A percentile compares a stretch with the other conserved stretches of the same genome.
Evolutionary conservation across 2,888 invertebrate species (phyloP).

Genomic region (Melipona beecheii): DNA sequence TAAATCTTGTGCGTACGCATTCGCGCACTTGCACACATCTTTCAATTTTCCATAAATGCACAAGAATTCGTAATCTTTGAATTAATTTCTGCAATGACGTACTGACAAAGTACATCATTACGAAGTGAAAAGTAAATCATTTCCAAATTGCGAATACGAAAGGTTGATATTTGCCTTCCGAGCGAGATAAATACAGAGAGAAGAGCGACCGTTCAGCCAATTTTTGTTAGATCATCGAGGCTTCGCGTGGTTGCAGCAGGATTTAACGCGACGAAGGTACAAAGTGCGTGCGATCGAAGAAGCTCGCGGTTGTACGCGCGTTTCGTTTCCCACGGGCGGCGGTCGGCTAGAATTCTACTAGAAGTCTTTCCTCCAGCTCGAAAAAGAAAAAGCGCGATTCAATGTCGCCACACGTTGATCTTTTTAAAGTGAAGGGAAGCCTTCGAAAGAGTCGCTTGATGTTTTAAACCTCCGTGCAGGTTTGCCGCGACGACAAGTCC

Average conservation of each 20-base stretch:
- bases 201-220: conserved; percentile 14
- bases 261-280: conserved; percentile 20
- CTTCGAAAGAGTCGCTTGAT: conserved; percentile 52
- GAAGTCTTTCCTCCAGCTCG: conserved; percentile 6
- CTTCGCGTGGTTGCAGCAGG: conserved; percentile 2
- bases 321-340: conserved; percentile 49
- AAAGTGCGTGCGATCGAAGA: conserved; percentile 29
- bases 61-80: too few relatives aligned
- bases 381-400: conserved; percentile 48
- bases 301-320: conserved; percentile 3
- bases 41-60: too few relatives aligned
- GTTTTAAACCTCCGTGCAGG: conserved; percentile 51
- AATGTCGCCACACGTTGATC: conserved; percentile 50
- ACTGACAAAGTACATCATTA: too few relatives aligned
- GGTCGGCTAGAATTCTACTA: background rate
- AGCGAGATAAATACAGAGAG: background rate
- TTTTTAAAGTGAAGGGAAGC: conserved; percentile 61
- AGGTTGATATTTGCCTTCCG: conserved; percentile 11
- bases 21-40: too few relatives aligned
- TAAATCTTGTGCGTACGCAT: too few relatives aligned
- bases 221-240: conserved; percentile 27
- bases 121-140: background rate
- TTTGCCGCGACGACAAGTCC: conserved; percentile 29
- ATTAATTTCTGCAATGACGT: too few relatives aligned
- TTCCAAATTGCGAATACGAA: background rate